Base-by-base conservation (phyloP, 2,113 vertebrate species). In the Trematocara zebra region DNA sequence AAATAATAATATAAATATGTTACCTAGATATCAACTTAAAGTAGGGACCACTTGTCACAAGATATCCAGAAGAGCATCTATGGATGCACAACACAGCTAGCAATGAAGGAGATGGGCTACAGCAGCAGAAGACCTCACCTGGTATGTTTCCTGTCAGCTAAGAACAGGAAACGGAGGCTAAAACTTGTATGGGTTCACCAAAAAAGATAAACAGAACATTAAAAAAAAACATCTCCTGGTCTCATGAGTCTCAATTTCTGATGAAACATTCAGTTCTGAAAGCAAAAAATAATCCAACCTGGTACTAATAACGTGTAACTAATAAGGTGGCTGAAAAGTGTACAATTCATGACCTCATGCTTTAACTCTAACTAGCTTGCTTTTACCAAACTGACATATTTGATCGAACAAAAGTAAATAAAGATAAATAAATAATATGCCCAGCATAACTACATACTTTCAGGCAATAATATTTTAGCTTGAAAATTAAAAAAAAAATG, bases 401-500 rank as follows among this genome's bases (percentile, higher is more conserved):
- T n/a, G 6, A 76, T 18, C 10, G 0, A 51, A 31, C 15, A 49
- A 31, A 49, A 31, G 42, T 51, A 28, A 74, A 49, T 17, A 74
- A 18, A 28, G 42, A 74, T 49, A 1, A 74, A 44, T 44, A 47
- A 74, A 74, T 17, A 47, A 74, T 4, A 1, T 47, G 15, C 9
- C 23, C 1, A 7, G 14, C 9, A 18, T 18, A 74, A 74, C 69
- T 47, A 17, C 23, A 49, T 49, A 49, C 4, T n/a, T 18, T 76
- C 15, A 76, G 26, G 8, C 9, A 49, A 76, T 49, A 49, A 76
- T 76, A 76, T 76, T 76, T 76, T 31, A 18, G 26, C 26, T 49
- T 18, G 6, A 33, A 51, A 76, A 26, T 26, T 26, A 1, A 7
- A 12, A 49, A n/a, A 42, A 4, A 1, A 52, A 31, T 0, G 15